Conservation (phyloP, 2,797 vertebrate species). For the Onychomys torridus region DNA sequence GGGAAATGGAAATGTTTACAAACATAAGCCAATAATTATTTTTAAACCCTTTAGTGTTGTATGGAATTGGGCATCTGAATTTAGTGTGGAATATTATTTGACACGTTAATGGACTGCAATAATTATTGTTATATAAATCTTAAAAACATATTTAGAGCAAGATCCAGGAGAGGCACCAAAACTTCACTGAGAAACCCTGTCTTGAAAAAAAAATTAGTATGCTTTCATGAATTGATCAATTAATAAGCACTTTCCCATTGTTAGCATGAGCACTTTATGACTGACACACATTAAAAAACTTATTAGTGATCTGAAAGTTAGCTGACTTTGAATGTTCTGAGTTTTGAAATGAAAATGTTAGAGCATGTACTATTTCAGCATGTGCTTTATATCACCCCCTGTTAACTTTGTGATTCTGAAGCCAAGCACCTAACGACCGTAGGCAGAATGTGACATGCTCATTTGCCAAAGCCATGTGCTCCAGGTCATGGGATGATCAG, state of each 20-base stretch:
- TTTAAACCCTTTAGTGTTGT: slow-evolving; percentile 27
- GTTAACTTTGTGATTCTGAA: slow-evolving; percentile 43
- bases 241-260: not conserved
- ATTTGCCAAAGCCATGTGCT: not conserved
- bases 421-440: not conserved
- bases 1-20: not conserved
- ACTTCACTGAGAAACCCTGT: no score
- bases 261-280: not conserved
- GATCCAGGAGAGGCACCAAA: no score
- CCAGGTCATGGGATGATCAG: not conserved
- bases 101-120: not conserved
- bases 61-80: slow-evolving; percentile 40
- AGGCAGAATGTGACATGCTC: not conserved
- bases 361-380: not conserved
- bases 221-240: not conserved
- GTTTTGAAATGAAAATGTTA: slow-evolving; percentile 36
- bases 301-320: not conserved
- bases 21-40: not conserved
- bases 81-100: not conserved
- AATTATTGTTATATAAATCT: slow-evolving; percentile 21
- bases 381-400: not conserved
- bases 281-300: not conserved
- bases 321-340: slow-evolving; percentile 38
- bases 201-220: not conserved
- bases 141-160: not conserved